A percentile compares a stretch with the other conserved stretches of the same genome.
These are phyloP conservation scores for Lates calcarifer DNA, from an alignment of 2,113 vertebrate species.

Conservation along the genomic window DNA sequence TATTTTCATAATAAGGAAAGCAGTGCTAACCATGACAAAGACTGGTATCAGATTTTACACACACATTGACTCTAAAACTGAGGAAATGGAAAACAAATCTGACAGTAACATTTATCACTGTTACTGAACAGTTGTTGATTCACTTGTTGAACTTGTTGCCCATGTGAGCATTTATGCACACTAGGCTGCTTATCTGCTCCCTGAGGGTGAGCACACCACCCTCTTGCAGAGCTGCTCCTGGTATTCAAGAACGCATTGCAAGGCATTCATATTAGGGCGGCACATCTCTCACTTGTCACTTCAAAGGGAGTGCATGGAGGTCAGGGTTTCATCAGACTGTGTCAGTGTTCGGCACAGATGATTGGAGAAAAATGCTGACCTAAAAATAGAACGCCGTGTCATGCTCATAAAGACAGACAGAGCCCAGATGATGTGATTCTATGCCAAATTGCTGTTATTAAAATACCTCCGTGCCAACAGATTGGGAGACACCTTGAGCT, in stretches of 20 bases:
- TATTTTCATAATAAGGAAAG: not conserved
- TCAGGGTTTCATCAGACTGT: conserved; percentile 74
- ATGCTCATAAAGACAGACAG: conserved; percentile 59
- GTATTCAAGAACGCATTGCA: conserved; percentile 67
- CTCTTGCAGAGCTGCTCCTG: conserved; percentile 44
- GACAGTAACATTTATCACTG: not conserved
- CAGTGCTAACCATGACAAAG: not conserved
- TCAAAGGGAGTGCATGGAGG: conserved; percentile 69
- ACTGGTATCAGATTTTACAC: no score
- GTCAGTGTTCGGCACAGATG: conserved; percentile 41
- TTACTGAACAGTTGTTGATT: not conserved
- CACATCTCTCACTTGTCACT: conserved; percentile 79
- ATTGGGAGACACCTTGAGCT: conserved; percentile 44
- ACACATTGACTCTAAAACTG: not conserved
- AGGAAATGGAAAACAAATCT: not conserved
- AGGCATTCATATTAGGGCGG: conserved; percentile 67
- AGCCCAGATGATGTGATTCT: conserved; percentile 61
- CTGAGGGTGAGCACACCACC: conserved; percentile 32
- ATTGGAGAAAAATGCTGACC: conserved; percentile 68
- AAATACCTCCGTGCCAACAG: conserved; percentile 60
- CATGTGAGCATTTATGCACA: conserved; percentile 26
- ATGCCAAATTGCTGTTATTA: conserved; percentile 77
- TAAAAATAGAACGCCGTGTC: conserved; percentile 79
- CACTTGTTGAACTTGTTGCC: not conserved
- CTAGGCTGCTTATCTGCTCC: conserved; percentile 43